Evolutionary conservation across 2,888 invertebrate species (phyloP), one percentile per base, ranked within the genome.

Genomic region (Resseliella maxima): DNA sequence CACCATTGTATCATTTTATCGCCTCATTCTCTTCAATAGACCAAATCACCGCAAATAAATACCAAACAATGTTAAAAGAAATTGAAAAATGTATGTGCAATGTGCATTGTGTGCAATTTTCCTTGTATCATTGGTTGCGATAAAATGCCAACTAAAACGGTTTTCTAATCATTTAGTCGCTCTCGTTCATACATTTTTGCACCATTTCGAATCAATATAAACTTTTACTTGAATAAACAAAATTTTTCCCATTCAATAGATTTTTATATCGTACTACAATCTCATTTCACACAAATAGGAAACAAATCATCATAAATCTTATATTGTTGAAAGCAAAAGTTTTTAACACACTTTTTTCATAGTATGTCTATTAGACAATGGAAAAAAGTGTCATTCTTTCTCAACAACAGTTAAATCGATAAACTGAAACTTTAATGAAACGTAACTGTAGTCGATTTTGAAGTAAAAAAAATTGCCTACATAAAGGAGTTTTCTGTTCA

Each of bases 261-360:
- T 50, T 3, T n/a, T 2, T 31, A 31, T 72, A 31, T 31, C 5
- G 3, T 18, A 3, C n/a, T 50, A 2, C n/a, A 18, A 59, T 27
- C 24, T 24, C n/a, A n/a, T n/a, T 31, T 27, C 18, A 24, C 59
- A 59, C 72, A 72, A 72, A n/a, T 3, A 59, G 83, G 38, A 83
- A 38, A 35, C 35, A 72, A 72, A 35, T 72, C 36, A 72, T 35
- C 72, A 36, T 72, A 72, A 72, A 38, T 83, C 8, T 83, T 21
- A 38, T 38, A 38, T 36, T 83, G 83, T 83, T 38, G 83, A 83
- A 83, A 83, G 83, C 83, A 83, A 83, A 83, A 83, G 83, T 83
- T 83, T 83, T 83, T 38, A 83, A n/a, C 6, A 38, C 83, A n/a
- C n/a, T 83, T 21, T 38, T 83, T 81, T 36, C 38, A 8, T 38